phyloP scores from a whole-genome alignment of 1,140 invertebrate genomes.

The Aphelenchoides avenae region DNA sequence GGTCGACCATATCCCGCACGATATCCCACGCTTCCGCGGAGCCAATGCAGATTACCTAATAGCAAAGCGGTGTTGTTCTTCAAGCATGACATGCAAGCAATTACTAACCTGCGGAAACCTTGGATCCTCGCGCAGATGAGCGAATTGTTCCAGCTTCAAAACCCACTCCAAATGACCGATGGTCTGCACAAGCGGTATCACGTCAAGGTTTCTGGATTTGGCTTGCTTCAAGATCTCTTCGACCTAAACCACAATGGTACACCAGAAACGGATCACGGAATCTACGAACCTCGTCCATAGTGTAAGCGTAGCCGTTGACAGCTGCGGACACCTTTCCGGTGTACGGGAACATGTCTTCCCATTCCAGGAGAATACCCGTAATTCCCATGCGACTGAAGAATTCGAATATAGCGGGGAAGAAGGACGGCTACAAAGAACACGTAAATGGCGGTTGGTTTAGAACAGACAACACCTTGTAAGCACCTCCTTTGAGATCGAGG shows the following conservation, averaged over 20 bases:
- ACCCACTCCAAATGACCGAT: conserved; percentile 81
- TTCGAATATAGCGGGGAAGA: conserved; percentile 71
- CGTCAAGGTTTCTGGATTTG: conserved; percentile 68
- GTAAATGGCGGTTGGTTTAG: too few relatives aligned
- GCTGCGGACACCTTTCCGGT: conserved; percentile 68
- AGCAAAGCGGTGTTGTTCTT: conserved; percentile 15
- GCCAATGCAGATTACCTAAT: conserved; percentile 64
- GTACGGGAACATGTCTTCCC: conserved; percentile 97
- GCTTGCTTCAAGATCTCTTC: conserved; percentile 61
- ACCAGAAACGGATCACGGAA: neutral
- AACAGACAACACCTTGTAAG: conserved; percentile 66
- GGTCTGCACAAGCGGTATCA: conserved; percentile 88
- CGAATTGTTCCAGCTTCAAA: conserved; percentile 57
- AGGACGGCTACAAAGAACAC: conserved; percentile 56
- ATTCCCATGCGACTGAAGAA: conserved; percentile 74
- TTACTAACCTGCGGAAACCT: conserved; percentile 59
- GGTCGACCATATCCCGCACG: conserved; percentile 64
- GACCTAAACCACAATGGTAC: conserved; percentile 9
- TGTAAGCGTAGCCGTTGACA: conserved; percentile 74
- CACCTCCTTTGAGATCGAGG: conserved; percentile 80
- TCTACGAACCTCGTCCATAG: conserved; percentile 66
- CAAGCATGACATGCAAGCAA: neutral
- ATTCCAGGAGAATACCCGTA: conserved; percentile 83
- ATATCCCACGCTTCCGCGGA: conserved; percentile 62
- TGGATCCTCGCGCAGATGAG: conserved; percentile 64